Evolutionary conservation across 2,797 vertebrate species (phyloP).

Genomic region (Danio kyathit): DNA sequence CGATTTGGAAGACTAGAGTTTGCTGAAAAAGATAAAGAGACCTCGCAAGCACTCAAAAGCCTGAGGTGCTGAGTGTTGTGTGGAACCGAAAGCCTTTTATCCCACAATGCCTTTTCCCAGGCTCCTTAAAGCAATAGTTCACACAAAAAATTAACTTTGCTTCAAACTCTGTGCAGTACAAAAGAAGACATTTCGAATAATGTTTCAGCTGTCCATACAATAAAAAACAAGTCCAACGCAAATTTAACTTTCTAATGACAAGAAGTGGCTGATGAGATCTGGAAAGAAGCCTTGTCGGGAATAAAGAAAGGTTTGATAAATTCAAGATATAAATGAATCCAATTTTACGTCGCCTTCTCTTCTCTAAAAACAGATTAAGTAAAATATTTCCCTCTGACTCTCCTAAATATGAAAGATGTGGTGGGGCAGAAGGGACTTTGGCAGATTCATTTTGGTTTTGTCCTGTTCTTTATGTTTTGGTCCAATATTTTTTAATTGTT

Average conservation of each 20-base stretch:
- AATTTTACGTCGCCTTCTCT: too few species aligned
- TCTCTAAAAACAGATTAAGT: too few species aligned
- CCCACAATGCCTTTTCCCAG: conserved; percentile 54
- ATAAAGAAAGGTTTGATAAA: too few species aligned
- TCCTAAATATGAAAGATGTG: too few species aligned
- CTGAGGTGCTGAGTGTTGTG: conserved; percentile 29
- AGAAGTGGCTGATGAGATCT: too few species aligned
- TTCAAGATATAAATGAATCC: too few species aligned
- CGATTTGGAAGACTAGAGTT: conserved; percentile 32
- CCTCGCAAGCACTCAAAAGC: conserved; percentile 30
- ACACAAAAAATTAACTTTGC: not conserved
- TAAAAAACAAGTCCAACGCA: not conserved
- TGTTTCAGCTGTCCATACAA: not conserved
- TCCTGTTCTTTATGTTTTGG: too few species aligned
- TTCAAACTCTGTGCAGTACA: not conserved
- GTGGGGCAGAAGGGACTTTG: too few species aligned
- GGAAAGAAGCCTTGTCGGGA: too few species aligned
- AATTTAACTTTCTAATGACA: not conserved
- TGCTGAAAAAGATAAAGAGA: conserved; percentile 37
- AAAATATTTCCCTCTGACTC: too few species aligned
- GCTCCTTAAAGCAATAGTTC: conserved; percentile 55
- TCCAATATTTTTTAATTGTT: too few species aligned
- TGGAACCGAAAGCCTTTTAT: conserved; percentile 51
- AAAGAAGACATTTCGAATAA: not conserved
- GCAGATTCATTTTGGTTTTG: too few species aligned